Evolutionary conservation across 2,797 vertebrate species (phyloP), one percentile per base, ranked within the genome.

Genomic region (Betta splendens): DNA sequence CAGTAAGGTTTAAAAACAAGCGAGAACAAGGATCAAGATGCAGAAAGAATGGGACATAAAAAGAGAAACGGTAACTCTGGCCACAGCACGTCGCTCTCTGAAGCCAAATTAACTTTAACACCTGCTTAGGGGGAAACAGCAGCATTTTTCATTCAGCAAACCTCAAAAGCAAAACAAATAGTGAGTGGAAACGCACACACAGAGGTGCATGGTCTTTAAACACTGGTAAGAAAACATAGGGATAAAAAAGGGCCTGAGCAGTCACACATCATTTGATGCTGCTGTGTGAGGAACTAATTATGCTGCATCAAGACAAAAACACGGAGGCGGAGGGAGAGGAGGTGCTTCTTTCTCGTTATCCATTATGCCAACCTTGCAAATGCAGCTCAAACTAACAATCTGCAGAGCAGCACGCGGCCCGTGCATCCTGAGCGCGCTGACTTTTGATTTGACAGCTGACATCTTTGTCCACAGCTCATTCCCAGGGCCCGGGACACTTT

Each of bases 381-480:
- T 52, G 28, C 16, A 42, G 21, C 66, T 62, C 1, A 1, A 57
- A 63, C 46, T 38, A 59, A 63, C 46, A 69, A 45, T 42, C 46
- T 60, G 54, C 39, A 56, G 3, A 23, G 64, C n/a, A 67, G 46
- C 3, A 20, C 25, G 55, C 3, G 3, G n/a, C 9, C 32, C 23
- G 21, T 58, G 48, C 26, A 63, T 66, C 64, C 28, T 26, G 42
- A 79, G 77, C 44, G 51, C 46, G 67, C 56, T 17, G 49, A 43
- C 25, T 57, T 65, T 72, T 61, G 26, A 63, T 76, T 52, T 43
- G 74, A 72, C 72, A 56, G 68, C 68, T 61, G 66, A 81, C 39
- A 55, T 74, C 58, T 81, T 79, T 68, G 63, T 76, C 61, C 63
- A 63, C 53, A 67, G 18, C 31, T 69, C 40, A 32, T 64, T 75